Conservation (phyloP, 2,113 vertebrate species). For the Labeo rohita region DNA sequence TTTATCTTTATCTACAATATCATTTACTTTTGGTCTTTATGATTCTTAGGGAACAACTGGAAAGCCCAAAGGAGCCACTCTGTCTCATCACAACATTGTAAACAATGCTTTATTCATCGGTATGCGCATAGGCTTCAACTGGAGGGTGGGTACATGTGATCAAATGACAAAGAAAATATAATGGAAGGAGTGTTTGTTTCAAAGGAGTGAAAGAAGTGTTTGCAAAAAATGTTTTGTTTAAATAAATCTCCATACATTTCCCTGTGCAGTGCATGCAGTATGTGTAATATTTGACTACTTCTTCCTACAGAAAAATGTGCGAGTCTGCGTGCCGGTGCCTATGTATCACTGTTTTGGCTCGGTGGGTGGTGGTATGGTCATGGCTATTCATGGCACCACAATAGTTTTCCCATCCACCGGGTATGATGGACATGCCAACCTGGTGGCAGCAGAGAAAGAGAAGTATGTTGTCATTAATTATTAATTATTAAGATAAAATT, state of each 20-base stretch:
- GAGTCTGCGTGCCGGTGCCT: slow-evolving; percentile 78
- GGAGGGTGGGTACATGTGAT: slow-evolving; percentile 76
- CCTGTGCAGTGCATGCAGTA: background rate
- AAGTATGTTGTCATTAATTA: slow-evolving; percentile 71
- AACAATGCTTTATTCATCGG: slow-evolving; percentile 86
- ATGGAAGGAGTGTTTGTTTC: background rate
- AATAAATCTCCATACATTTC: background rate
- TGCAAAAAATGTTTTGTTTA: background rate
- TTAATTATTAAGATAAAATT: too few species aligned
- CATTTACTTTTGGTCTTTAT: slow-evolving; percentile 57
- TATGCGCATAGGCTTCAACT: slow-evolving; percentile 69
- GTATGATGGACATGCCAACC: slow-evolving; percentile 78
- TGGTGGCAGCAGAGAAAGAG: slow-evolving; percentile 83
- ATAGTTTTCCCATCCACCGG: slow-evolving; percentile 78
- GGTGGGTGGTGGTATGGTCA: slow-evolving; percentile 81
- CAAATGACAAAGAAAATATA: background rate
- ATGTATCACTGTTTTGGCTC: slow-evolving; percentile 92
- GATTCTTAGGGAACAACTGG: slow-evolving; percentile 89
- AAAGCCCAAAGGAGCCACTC: slow-evolving; percentile 87
- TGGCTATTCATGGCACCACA: slow-evolving; percentile 78
- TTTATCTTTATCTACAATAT: too few species aligned
- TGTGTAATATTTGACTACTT: background rate
- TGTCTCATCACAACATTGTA: slow-evolving; percentile 91
- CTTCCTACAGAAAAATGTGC: slow-evolving; percentile 67
- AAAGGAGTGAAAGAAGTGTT: background rate